Conservation (phyloP, 1,140 invertebrate genomes). For the Drosophila auraria region DNA sequence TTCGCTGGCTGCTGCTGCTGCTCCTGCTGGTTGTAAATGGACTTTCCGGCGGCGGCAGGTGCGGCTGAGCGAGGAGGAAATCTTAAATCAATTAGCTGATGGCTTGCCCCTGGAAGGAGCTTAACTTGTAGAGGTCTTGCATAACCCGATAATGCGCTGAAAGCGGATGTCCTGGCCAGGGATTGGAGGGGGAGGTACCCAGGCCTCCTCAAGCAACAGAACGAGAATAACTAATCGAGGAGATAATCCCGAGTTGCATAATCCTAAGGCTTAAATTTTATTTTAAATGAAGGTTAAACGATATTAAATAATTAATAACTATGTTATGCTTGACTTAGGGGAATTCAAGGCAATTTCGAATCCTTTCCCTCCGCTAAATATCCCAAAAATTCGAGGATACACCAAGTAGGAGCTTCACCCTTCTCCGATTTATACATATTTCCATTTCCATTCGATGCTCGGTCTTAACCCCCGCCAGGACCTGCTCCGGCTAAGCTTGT, state of each 20-base stretch:
- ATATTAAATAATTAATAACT: neutral
- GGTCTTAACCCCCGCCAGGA: neutral
- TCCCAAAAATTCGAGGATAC: too few relatives aligned
- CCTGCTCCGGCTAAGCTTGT: conserved; percentile 10
- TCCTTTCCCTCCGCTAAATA: neutral
- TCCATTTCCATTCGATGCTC: neutral
- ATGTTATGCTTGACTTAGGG: too few relatives aligned
- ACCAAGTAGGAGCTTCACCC: neutral
- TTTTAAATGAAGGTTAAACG: neutral
- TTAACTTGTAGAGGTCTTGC: conserved; percentile 6
- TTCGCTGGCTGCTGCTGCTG: neutral
- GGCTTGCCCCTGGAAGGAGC: conserved; percentile 9
- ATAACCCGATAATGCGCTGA: conserved; percentile 33
- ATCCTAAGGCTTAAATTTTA: neutral
- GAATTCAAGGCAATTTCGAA: too few relatives aligned
- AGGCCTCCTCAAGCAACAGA: neutral
- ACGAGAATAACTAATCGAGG: too few relatives aligned
- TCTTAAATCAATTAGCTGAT: conserved; percentile 74
- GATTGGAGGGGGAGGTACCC: too few relatives aligned
- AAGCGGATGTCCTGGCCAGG: conserved; percentile 1
- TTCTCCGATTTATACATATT: neutral
- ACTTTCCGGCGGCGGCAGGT: conserved; percentile 12
- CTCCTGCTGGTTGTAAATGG: conserved; percentile 35
- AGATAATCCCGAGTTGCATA: neutral
- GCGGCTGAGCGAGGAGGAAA: conserved; percentile 3